A percentile compares a stretch with the other conserved stretches of the same genome.
Evolutionary conservation across 2,888 invertebrate species (phyloP).

Genomic region (Agrotis segetum): DNA sequence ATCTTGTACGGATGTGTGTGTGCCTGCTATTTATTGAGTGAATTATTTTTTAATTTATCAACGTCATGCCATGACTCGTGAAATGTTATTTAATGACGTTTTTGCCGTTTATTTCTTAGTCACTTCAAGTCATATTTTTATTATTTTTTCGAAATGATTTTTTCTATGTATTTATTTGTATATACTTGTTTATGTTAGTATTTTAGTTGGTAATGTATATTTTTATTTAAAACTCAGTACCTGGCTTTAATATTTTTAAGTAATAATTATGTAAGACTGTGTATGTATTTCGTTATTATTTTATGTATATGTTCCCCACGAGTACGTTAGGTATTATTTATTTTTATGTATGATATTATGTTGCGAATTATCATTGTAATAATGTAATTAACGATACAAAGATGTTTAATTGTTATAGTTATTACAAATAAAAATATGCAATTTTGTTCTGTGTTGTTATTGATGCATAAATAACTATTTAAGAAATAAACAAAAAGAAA

Average conservation of each 20-base stretch:
- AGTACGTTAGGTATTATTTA: slow-evolving; percentile 55
- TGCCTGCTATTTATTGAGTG: slow-evolving; percentile 75
- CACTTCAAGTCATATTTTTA: slow-evolving; percentile 63
- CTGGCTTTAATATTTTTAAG: slow-evolving; percentile 88
- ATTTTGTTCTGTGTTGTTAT: slow-evolving; percentile 51
- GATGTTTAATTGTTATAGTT: slow-evolving; percentile 56
- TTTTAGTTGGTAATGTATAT: slow-evolving; percentile 66
- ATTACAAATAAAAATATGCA: slow-evolving; percentile 61
- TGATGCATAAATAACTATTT: background rate
- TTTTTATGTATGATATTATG: slow-evolving; percentile 35
- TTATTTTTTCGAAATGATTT: slow-evolving; percentile 52
- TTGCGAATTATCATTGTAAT: slow-evolving; percentile 50
- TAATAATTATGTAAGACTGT: slow-evolving; percentile 71
- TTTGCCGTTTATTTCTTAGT: slow-evolving; percentile 55
- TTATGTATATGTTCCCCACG: slow-evolving; percentile 58
- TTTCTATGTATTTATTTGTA: slow-evolving; percentile 70
- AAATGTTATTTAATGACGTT: slow-evolving; percentile 44
- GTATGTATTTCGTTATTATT: slow-evolving; percentile 44
- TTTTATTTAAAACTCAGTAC: slow-evolving; percentile 72
- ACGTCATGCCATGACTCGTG: slow-evolving; percentile 64
- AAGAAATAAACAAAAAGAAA: no score
- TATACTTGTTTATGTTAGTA: slow-evolving; percentile 70
- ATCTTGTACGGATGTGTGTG: slow-evolving; percentile 78
- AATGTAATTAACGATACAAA: slow-evolving; percentile 54
- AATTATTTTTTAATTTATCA: slow-evolving; percentile 70